A percentile compares a stretch with the other conserved stretches of the same genome.
phyloP scores from a whole-genome alignment of 2,797 vertebrate genomes.

The Coregonus sp. region DNA sequence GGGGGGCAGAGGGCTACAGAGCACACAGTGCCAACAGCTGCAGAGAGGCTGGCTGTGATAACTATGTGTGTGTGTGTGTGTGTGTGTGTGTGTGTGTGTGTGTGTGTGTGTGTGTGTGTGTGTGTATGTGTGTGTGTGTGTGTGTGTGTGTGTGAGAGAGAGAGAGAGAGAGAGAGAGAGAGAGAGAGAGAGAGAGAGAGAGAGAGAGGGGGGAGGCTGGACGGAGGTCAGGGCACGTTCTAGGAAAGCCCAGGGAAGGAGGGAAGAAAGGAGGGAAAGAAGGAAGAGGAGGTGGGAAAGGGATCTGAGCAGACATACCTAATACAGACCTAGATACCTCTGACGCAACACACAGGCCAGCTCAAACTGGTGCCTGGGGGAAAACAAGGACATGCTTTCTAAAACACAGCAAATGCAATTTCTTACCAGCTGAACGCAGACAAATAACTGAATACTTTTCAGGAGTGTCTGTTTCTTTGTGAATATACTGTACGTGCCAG shows the following conservation, averaged over 20 bases:
- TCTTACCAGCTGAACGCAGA: too few relatives aligned
- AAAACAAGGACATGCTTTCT: not conserved
- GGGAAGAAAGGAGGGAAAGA: not conserved
- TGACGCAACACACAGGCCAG: not conserved
- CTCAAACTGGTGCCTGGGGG: not conserved
- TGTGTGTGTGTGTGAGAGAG: too few relatives aligned
- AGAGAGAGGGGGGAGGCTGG: not conserved
- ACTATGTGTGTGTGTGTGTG: not conserved
- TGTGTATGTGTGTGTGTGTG: too few relatives aligned
- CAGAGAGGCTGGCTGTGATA: not conserved
- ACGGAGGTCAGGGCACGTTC: not conserved
- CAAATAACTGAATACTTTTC: too few relatives aligned
- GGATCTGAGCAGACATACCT: slow-evolving; percentile 8
- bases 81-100: too few relatives aligned
- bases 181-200: too few relatives aligned
- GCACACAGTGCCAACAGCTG: not conserved
- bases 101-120: too few relatives aligned
- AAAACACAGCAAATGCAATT: not conserved
- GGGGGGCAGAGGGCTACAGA: not conserved
- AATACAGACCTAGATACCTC: not conserved
- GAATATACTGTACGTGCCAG: too few relatives aligned
- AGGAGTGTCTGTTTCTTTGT: too few relatives aligned
- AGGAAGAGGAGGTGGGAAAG: too few relatives aligned
- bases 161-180: too few relatives aligned
- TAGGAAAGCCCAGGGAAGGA: not conserved